Conservation (phyloP, 2,113 vertebrate genomes). For the Harpagus bidentatus region DNA sequence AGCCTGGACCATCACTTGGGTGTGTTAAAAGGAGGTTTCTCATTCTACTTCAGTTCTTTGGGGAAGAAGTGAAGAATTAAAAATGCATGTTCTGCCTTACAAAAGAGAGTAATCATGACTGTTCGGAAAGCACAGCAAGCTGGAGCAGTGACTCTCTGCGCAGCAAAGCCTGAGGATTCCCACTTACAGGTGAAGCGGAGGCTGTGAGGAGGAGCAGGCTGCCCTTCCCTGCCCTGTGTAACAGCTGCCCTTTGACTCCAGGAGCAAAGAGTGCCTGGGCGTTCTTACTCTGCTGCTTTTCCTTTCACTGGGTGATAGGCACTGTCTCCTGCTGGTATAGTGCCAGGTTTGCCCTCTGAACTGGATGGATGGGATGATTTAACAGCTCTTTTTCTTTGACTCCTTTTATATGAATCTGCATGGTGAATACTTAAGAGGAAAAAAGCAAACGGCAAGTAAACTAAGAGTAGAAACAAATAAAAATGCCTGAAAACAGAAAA, state of each 20-base stretch:
- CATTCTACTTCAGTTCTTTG: not conserved
- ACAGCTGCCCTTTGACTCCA: not conserved
- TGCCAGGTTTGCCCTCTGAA: not conserved
- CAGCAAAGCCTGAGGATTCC: not conserved
- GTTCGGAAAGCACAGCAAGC: fast-evolving
- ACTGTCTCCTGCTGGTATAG: not conserved
- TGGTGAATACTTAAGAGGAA: not conserved
- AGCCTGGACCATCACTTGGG: not conserved
- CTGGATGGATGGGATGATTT: not conserved
- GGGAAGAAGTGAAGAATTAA: not conserved
- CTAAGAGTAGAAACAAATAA: not conserved
- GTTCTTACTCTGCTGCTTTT: not conserved
- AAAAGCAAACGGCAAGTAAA: not conserved
- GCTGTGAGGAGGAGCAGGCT: not conserved
- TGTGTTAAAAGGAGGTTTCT: not conserved
- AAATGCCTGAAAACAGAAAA: not conserved
- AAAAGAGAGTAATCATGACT: not conserved
- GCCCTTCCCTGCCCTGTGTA: not conserved
- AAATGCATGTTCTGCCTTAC: not conserved
- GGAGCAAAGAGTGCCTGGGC: not conserved
- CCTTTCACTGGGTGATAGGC: not conserved
- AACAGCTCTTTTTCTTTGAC: not conserved
- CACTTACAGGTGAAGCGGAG: not conserved
- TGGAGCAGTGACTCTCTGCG: not conserved
- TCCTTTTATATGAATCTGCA: not conserved